Evolutionary conservation across 1,140 invertebrate genomes (phyloP).

Genomic region (Meloidogyne hapla): DNA sequence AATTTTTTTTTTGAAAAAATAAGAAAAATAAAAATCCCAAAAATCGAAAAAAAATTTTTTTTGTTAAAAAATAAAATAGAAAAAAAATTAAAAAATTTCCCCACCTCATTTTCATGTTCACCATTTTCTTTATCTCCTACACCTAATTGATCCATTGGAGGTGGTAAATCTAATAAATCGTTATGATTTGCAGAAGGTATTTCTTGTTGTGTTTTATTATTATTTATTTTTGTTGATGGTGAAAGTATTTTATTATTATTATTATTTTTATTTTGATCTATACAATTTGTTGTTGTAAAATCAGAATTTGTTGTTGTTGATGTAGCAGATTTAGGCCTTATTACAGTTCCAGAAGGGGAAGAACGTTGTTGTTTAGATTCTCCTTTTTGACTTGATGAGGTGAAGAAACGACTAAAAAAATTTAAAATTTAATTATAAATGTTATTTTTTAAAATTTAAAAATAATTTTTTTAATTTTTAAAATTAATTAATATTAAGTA

Average conservation of each 20-base stretch:
- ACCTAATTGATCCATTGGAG: neutral
- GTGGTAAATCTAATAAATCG: neutral
- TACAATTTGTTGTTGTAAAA: neutral
- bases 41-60: too few relatives aligned
- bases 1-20: too few relatives aligned
- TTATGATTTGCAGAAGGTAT: neutral
- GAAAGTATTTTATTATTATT: constrained; percentile 3
- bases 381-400: neutral
- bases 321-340: neutral
- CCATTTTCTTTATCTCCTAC: neutral
- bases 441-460: too few relatives aligned
- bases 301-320: neutral
- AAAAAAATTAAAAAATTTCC: neutral
- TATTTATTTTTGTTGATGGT: neutral
- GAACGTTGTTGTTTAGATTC: neutral
- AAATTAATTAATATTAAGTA: too few relatives aligned
- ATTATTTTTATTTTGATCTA: too few relatives aligned
- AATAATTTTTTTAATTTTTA: too few relatives aligned
- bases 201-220: neutral
- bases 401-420: neutral
- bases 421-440: neutral
- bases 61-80: neutral
- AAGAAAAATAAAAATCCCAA: too few relatives aligned
- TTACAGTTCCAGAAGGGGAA: neutral
- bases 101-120: neutral